Evolutionary conservation across 2,113 vertebrate genomes (phyloP), one percentile per base, ranked within the genome.

Genomic region (Callionymus lyra): DNA sequence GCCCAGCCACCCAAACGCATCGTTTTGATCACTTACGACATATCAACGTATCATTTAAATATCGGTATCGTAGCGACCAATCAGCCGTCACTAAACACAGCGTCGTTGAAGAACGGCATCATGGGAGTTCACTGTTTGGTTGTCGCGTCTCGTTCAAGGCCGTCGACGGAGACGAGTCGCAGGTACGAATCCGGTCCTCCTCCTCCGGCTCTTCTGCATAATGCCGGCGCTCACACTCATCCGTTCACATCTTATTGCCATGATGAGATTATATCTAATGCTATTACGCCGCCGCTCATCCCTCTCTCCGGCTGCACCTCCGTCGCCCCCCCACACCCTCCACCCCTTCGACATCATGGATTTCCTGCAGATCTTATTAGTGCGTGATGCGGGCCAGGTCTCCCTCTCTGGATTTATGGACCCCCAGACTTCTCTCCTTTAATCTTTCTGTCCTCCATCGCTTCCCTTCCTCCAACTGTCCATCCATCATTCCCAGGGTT

Each of bases 401-500:
- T 65, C 69, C 59, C 44, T 47, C 67, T 61, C 72, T 75, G 77
- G 76, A 85, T 85, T 84, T 84, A 85, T 85, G 72, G 77, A 77
- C 73, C 70, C 74, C 66, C 73, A 73, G 76, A 76, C 72, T 75
- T 77, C 72, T 78, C 77, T 83, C 71, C 79, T 82, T 81, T 83
- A 82, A 80, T 80, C 76, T 76, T 44, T 44, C 62, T 60, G 64
- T 75, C 63, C 65, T 75, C 68, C 50, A 67, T 68, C 34, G 47
- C 68, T 72, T 76, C 21, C 75, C 73, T 80, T 80, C 74, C 77
- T 76, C 75, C 71, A 69, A 77, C 77, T 82, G 75, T 82, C 81
- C 81, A 86, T 87, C 79, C 47, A 84, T 87, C 83, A 87, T 79
- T 82, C 68, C 64, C 76, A 77, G 70, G 81, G 81, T 72, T 83